Percentiles rank a stretch among this genome's conserved stretches.
Conservation (phyloP, 2,797 vertebrate species). For the Micromesistius poutassou region DNA sequence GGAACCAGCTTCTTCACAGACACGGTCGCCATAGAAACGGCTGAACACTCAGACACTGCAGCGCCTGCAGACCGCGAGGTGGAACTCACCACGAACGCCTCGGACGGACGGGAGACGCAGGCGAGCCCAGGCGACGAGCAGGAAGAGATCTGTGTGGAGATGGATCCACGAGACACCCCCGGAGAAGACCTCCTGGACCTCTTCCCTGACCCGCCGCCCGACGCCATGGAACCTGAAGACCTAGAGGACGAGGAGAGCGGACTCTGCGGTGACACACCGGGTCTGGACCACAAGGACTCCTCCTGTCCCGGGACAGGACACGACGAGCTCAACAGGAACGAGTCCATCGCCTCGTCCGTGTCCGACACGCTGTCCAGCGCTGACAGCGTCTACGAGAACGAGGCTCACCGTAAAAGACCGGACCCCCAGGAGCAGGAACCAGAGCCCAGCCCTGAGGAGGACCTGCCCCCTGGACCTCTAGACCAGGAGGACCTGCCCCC, state of each 20-base stretch:
- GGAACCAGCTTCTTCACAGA: conserved; percentile 48
- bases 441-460: conserved; percentile 16
- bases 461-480: too few species aligned
- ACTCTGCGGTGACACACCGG: conserved; percentile 24
- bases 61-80: conserved; percentile 59
- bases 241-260: conserved; percentile 26
- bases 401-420: conserved; percentile 53
- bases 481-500: too few species aligned
- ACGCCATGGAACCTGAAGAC: conserved; percentile 30
- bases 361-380: conserved; percentile 74
- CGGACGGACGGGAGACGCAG: conserved; percentile 51
- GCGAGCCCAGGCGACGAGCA: conserved; percentile 46
- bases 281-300: too few species aligned
- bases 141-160: conserved; percentile 48
- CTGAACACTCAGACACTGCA: conserved; percentile 63
- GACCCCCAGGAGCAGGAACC: conserved; percentile 53
- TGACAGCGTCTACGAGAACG: conserved; percentile 73
- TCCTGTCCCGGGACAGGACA: conserved; percentile 40
- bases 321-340: conserved; percentile 71
- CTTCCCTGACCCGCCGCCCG: conserved; percentile 35
- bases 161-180: conserved; percentile 41
- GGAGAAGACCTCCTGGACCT: conserved; percentile 35
- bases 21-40: conserved; percentile 77
- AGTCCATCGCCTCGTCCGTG: conserved; percentile 69
- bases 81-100: conserved; percentile 58